These are phyloP conservation scores for Ectemnius continuus DNA, from an alignment of 2,888 invertebrate genomes.

Conservation along the genomic window DNA sequence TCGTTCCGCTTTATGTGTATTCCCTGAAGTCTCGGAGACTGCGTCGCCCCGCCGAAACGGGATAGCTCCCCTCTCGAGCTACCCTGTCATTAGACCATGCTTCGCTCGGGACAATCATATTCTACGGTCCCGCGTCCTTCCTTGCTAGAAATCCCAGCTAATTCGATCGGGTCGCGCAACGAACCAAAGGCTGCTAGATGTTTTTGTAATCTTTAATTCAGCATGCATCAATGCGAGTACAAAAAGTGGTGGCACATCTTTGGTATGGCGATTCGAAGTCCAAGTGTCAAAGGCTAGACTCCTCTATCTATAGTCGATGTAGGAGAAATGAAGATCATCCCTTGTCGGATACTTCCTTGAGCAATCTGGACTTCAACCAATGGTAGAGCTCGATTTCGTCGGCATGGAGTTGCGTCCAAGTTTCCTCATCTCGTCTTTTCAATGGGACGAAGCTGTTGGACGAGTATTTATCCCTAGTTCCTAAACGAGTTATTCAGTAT, in stretches of 20 bases:
- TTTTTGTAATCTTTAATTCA: too few relatives aligned
- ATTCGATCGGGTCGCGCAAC: too few relatives aligned
- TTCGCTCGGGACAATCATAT: constrained; percentile 74
- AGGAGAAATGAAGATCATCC: neutral
- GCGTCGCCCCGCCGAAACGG: constrained; percentile 48
- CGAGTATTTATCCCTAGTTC: constrained; percentile 72
- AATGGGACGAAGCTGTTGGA: constrained; percentile 23
- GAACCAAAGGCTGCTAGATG: too few relatives aligned
- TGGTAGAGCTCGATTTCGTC: constrained; percentile 81
- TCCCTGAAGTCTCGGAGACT: constrained; percentile 76
- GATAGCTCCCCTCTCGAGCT: constrained; percentile 62
- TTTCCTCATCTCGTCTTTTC: constrained; percentile 54
- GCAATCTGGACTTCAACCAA: constrained; percentile 80
- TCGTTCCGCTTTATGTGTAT: constrained; percentile 78
- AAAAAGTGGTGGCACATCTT: neutral
- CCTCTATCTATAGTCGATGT: too few relatives aligned
- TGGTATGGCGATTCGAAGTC: constrained; percentile 34
- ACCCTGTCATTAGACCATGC: constrained; percentile 77
- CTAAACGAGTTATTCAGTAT: too few relatives aligned
- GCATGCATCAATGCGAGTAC: too few relatives aligned
- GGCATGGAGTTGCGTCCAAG: constrained; percentile 73
- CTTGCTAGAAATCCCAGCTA: too few relatives aligned
- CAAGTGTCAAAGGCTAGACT: constrained; percentile 1
- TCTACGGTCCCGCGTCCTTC: constrained; percentile 60
- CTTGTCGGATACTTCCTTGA: constrained; percentile 66